These are phyloP conservation scores for Callopanchax toddi DNA, from an alignment of 2,113 vertebrate species.

Conservation along the genomic window DNA sequence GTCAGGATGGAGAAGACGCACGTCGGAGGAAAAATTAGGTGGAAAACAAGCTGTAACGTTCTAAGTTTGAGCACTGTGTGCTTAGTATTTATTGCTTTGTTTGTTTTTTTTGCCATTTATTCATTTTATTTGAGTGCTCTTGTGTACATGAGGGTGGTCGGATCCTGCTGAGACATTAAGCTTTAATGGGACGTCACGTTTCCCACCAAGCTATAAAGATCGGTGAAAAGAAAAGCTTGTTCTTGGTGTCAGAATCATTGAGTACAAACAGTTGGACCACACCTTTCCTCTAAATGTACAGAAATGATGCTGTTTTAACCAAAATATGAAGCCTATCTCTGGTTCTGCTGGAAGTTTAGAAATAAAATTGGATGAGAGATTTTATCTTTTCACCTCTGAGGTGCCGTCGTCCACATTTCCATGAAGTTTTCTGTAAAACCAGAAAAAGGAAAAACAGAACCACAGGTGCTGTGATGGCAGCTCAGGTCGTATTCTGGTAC, in stretches of 20 bases:
- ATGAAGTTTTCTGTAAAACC: conserved; percentile 30
- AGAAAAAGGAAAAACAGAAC: conserved; percentile 16
- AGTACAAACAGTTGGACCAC: too few species aligned
- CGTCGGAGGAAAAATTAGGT: conserved; percentile 4
- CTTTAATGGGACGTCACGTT: conserved; percentile 53
- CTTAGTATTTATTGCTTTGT: conserved; percentile 73
- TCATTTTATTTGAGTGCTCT: conserved; percentile 38
- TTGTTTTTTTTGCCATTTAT: conserved; percentile 42
- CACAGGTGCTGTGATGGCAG: conserved; percentile 28
- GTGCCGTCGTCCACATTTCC: too few species aligned
- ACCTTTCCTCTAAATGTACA: neutral
- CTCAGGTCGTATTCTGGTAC: conserved; percentile 56
- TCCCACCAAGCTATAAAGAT: conserved; percentile 7
- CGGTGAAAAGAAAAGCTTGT: conserved; percentile 1
- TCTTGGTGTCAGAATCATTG: too few species aligned
- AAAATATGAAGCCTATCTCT: neutral
- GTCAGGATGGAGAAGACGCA: conserved; percentile 8
- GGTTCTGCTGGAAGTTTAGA: neutral
- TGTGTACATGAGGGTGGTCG: conserved; percentile 43
- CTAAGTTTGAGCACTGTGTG: conserved; percentile 73
- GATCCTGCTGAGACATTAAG: conserved; percentile 68
- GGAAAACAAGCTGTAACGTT: conserved; percentile 33
- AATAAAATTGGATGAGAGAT: too few species aligned
- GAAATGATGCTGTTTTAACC: neutral
- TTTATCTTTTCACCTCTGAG: too few species aligned